Base-by-base conservation (phyloP, 2,888 invertebrate genomes). In the Keiferia lycopersicella region DNA sequence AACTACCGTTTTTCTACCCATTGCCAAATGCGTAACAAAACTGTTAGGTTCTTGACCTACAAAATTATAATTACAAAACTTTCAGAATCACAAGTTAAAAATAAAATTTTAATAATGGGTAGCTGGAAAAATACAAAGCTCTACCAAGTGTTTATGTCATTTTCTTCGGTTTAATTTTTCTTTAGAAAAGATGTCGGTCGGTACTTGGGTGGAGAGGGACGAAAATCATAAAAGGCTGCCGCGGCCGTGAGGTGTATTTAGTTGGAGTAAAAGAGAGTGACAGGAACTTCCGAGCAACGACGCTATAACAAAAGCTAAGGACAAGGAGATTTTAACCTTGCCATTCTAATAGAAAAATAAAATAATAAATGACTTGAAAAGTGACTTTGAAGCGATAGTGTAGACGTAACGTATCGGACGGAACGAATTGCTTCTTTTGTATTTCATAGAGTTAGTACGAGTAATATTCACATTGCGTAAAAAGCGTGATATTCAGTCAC, bases 221-320 rank as follows among this genome's bases (percentile, higher is more conserved):
- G 39, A 41, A 61, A 61, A 57, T 65, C 51, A 57, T 34, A 60
- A 63, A 50, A 63, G 60, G 53, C 56, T 38, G 50, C 53, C 67
- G 65, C 65, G n/a, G n/a, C 64, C 65, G 63, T 65, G 64, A 65
- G 62, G 58, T 61, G 56, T 22, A 34, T 34, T 34, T 34, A 34
- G 34, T 8, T 8, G 10, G 34, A 34, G 10, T 6, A 34, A 65
- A 67, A 65, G 60, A 61, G 62, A 64, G 63, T 64, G 64, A 65
- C 64, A 62, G 57, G 61, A 20, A 64, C 65, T 67, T 68, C 65
- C 68, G 65, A 16, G 16, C 53, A 16, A 18, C 20, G 20, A 26
- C 26, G 26, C 26, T 2, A 26, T 18, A 41, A 59, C 59, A 41
- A 53, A 57, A n/a, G n/a, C 30, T 16, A 56, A 34, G 26, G 51